Evolutionary conservation across 2,113 vertebrate species (phyloP), one percentile per base, ranked within the genome.

Genomic region (Oceanites oceanicus): DNA sequence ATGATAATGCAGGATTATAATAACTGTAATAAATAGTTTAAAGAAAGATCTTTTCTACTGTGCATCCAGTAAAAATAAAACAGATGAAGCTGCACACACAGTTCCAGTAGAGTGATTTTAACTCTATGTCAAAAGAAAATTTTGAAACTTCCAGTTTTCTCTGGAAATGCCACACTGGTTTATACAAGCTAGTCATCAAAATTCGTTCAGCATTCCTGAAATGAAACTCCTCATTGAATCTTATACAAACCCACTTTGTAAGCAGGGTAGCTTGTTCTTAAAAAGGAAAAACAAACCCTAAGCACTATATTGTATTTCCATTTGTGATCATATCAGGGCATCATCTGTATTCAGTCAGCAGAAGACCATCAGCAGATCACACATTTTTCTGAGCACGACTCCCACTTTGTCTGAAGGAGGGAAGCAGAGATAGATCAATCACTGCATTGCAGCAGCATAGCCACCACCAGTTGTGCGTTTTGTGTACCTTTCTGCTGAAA

Each of bases 391-490:
- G 23, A 75, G 50, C 45, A 49, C 56, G 44, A 6, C 50, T 70
- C 87, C 73, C 56, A 38, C 68, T 65, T 23, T 13, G 23, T 22
- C 76, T 68, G 56, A 29, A 52, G 53, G 11, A 76, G 32, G 27
- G 73, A 91, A 55, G 34, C 27, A 52, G 66, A 84, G 32, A 6
- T 30, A 5, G 4, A n/a, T 27, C 21, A 12, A 62, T 16, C 55
- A 34, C 56, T 29, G 27, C 62, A 66, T 11, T 59, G 66, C 45
- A n/a, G 73, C 67, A 88, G 67, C 0, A 0, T 4, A 53, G 74
- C 25, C 56, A 49, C 27, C 40, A 3, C 0, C 1, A 50, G 38
- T 3, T 40, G 11, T 40, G 63, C 3, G 6, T 29, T 75, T 38
- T 56, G 45, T 20, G 2, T 22, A n/a, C 40, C 45, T 49, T 59